Evolutionary conservation across 2,888 invertebrate genomes (phyloP), one percentile per base, ranked within the genome.

Genomic region (Gandaritis pyraliata): DNA sequence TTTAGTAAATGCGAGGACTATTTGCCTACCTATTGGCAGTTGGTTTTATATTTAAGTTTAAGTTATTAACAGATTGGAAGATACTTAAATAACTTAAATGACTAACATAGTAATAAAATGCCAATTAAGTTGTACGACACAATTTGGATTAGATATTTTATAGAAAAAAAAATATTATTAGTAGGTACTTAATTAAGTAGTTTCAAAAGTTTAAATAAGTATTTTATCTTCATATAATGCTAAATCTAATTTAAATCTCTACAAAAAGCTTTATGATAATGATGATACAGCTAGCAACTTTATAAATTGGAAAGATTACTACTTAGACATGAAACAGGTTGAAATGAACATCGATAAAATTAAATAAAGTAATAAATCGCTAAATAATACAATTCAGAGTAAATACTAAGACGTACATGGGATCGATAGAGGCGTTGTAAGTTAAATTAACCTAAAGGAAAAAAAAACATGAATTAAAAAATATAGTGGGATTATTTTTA

Each of bases 111-210:
- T 10, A 73, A 78, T 76, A 74, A 90, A 90, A 90, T 90, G 90
- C 90, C 89, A 90, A 90, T 83, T 77, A 82, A 73, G 77, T 81
- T 79, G 90, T 90, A 90, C 90, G 90, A 90, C 90, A 86, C 72
- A 64, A 69, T 73, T 67, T 67, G 68, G 70, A 16, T 71, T 70
- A 18, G 1, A 43, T 47, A 76, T 77, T 73, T 74, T 71, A n/a
- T 29, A n/a, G 12, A 47, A 52, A 16, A 52, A 47, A 53, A 13
- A 4, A 15, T n/a, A 16, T 36, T 47, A 58, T 47, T 48, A 58
- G 53, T 59, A 53, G 12, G n/a, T n/a, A 12, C 12, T n/a, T n/a
- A 15, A 41, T 13, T 41, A 16, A 43, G 2, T 16, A 43, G 10
- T 43, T 16, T 8, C 16, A 43, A 43, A 15, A 43, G 16, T 10